phyloP scores from a whole-genome alignment of 2,888 invertebrate species.

The Pogonocherus hispidulus region DNA sequence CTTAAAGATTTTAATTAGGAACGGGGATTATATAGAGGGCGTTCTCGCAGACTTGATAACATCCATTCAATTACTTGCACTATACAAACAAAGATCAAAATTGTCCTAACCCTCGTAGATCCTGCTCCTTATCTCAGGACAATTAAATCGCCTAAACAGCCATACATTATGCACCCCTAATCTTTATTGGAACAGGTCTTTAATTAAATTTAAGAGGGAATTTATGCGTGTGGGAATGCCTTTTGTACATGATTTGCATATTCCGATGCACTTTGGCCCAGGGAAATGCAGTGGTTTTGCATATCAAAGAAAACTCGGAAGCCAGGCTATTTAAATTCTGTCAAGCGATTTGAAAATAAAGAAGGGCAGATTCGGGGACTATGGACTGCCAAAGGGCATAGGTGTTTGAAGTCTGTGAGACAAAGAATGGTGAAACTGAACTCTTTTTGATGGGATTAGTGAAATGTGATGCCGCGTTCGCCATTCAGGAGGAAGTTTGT shows the following conservation, averaged over 20 bases:
- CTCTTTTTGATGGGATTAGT: not conserved
- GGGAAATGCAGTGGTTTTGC: constrained; percentile 17
- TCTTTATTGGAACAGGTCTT: constrained; percentile 38
- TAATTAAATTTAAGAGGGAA: constrained; percentile 30
- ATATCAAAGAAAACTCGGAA: constrained; percentile 25
- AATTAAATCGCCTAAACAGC: constrained; percentile 31
- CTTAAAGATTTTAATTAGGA: not conserved
- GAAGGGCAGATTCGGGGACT: constrained; percentile 4
- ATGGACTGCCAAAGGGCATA: constrained; percentile 18
- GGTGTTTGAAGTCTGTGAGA: constrained; percentile 8
- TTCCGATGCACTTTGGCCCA: constrained; percentile 6
- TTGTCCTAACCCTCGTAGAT: constrained; percentile 7
- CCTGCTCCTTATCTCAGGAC: constrained; percentile 6
- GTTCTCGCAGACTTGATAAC: not conserved
- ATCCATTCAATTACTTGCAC: not conserved
- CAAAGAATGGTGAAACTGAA: not conserved
- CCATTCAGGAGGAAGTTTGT: no score
- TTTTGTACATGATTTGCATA: constrained; percentile 21
- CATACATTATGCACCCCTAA: constrained; percentile 33
- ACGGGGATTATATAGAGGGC: not conserved
- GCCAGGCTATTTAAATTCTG: constrained; percentile 18
- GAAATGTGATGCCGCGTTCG: no score
- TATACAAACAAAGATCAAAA: constrained; percentile 11
- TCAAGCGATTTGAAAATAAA: constrained; percentile 10
- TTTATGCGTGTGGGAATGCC: constrained; percentile 27